A percentile compares a stretch with the other conserved stretches of the same genome.
phyloP scores from a whole-genome alignment of 2,113 vertebrate species.

The Sapajus apella region DNA sequence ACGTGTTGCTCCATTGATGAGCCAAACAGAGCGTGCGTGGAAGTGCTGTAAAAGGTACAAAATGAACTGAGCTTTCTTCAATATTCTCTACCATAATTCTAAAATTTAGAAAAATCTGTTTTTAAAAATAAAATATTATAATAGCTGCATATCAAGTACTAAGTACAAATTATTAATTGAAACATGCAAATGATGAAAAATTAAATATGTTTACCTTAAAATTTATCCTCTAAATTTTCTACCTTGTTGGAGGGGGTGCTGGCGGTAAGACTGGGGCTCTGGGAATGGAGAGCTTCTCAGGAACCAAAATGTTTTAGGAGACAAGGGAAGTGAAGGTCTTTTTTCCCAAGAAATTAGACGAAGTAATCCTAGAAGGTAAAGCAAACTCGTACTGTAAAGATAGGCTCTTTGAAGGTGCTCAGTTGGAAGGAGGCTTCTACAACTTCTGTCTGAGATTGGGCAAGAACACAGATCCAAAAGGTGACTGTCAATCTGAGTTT shows the following conservation, averaged over 20 bases:
- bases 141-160: background rate
- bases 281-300: background rate
- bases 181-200: background rate
- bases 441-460: background rate
- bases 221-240: background rate
- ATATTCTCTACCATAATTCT: background rate
- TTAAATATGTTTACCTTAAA: background rate
- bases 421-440: background rate
- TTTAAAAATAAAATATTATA: background rate
- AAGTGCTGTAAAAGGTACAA: background rate
- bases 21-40: background rate
- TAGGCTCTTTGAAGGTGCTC: background rate
- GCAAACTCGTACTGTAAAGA: background rate
- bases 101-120: background rate
- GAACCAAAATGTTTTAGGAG: background rate
- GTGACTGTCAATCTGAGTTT: background rate
- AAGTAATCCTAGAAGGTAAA: background rate
- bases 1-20: background rate
- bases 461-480: background rate
- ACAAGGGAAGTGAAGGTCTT: background rate
- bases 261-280: background rate
- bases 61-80: background rate
- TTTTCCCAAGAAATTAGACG: background rate
- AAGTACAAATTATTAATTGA: background rate
- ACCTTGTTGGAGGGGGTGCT: accelerated